Conservation (phyloP, 1,140 invertebrate species). For the Drosophila simulans region DNA sequence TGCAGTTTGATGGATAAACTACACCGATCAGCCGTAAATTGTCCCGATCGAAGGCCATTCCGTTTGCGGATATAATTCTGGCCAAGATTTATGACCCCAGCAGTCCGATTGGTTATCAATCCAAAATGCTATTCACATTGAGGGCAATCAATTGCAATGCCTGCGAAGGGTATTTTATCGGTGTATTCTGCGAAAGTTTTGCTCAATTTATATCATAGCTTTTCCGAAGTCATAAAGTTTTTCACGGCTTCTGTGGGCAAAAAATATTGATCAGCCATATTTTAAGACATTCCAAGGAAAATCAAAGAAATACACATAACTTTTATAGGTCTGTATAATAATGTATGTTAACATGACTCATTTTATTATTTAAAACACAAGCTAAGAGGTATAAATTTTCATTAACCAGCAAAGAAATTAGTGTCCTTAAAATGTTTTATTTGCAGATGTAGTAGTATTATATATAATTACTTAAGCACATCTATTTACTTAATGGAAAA, state of each 20-base stretch:
- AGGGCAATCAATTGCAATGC: neutral
- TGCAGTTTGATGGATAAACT: constrained; percentile 42
- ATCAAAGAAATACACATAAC: neutral
- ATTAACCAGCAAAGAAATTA: too few species aligned
- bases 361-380: too few species aligned
- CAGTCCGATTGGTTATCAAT: constrained; percentile 8
- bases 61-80: constrained; percentile 20
- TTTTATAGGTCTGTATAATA: neutral
- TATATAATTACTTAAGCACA: too few species aligned
- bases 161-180: neutral
- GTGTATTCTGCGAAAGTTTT: neutral
- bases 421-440: too few species aligned
- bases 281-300: neutral
- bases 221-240: neutral
- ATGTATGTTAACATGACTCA: too few species aligned
- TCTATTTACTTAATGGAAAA: neutral
- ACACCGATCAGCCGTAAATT: constrained; percentile 29
- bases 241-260: neutral
- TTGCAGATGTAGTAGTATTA: neutral
- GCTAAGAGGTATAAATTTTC: too few species aligned
- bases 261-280: neutral
- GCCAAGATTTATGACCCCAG: constrained; percentile 13
- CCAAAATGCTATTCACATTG: constrained; percentile 14
- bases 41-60: constrained; percentile 18
- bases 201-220: neutral